Conservation (phyloP, 2,888 invertebrate genomes). For the Volucella inanis region DNA sequence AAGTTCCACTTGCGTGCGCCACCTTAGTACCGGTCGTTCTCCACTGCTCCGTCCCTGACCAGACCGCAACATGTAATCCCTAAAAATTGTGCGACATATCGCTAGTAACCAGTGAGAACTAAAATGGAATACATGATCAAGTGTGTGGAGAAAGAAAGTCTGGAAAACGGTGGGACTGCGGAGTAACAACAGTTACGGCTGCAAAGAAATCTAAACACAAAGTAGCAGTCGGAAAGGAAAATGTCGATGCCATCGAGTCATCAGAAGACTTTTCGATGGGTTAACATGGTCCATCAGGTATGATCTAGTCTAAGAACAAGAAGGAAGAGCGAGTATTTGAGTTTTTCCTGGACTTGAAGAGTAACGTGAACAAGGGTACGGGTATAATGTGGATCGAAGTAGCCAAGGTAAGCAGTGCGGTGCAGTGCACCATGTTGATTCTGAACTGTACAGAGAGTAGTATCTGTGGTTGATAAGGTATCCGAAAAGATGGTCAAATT, state of each 20-base stretch:
- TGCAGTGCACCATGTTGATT: no score
- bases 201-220: constrained; percentile 88
- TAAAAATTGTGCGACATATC: no score
- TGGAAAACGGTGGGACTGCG: constrained; percentile 75
- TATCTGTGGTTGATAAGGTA: constrained; percentile 89
- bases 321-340: constrained; percentile 85
- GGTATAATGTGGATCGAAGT: constrained; percentile 86
- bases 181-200: constrained; percentile 86
- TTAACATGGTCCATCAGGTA: constrained; percentile 89
- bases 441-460: constrained; percentile 94
- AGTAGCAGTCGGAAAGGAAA: constrained; percentile 79
- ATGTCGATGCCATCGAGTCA: constrained; percentile 75
- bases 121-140: constrained; percentile 75
- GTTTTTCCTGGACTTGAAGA: constrained; percentile 84
- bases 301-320: constrained; percentile 85
- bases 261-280: constrained; percentile 89
- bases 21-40: no score
- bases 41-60: no score
- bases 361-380: constrained; percentile 82
- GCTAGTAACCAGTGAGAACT: no score
- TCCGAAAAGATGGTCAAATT: constrained; percentile 99
- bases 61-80: no score
- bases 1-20: no score
- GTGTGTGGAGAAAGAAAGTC: constrained; percentile 80
- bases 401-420: constrained; percentile 99